Conservation (phyloP, 2,113 vertebrate species). For the Podocnemis expansa region DNA sequence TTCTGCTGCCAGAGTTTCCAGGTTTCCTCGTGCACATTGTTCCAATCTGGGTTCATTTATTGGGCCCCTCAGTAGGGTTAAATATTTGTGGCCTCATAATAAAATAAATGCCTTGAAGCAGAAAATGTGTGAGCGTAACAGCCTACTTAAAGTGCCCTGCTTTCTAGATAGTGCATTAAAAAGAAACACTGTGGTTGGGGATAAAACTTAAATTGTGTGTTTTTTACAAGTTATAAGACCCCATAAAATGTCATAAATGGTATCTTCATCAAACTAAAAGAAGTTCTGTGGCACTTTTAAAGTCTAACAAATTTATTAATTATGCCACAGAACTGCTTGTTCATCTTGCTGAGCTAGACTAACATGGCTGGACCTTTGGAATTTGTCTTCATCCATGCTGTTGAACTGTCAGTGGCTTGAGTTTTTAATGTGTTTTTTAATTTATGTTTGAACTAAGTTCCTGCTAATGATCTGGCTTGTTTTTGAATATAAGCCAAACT, state of each 20-base stretch:
- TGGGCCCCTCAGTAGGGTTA: background rate
- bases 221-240: background rate
- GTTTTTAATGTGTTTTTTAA: background rate
- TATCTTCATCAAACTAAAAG: too few relatives aligned
- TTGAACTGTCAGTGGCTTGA: background rate
- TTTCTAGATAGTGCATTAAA: background rate
- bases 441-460: background rate
- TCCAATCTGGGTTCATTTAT: background rate
- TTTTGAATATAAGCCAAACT: background rate
- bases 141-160: background rate
- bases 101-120: background rate
- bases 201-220: background rate
- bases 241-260: background rate
- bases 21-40: background rate
- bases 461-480: background rate
- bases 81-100: background rate
- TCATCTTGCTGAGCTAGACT: too few relatives aligned
- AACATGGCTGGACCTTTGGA: too few relatives aligned
- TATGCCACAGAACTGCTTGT: too few relatives aligned
- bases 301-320: too few relatives aligned
- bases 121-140: background rate
- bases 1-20: background rate
- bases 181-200: background rate
- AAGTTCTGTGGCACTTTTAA: too few relatives aligned
- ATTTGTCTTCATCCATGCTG: too few relatives aligned